Base-by-base conservation (phyloP, 1,140 invertebrate genomes). In the Zaprionus kolodkinae region DNA sequence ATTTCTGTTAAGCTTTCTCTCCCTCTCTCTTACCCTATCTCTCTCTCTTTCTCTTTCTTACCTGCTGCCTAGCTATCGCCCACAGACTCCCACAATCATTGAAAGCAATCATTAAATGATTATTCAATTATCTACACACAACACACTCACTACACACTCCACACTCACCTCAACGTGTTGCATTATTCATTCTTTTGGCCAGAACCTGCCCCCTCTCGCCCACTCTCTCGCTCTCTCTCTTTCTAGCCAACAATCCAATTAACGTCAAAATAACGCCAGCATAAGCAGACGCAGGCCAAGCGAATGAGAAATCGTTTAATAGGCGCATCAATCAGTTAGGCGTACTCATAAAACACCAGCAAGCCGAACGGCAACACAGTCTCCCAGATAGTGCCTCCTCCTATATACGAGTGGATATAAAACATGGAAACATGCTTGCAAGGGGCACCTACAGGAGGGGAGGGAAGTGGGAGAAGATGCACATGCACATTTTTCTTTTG, bases 241-340 rank as follows among this genome's bases (percentile, higher is more conserved):
- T 45, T 65, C 55, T 56, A 59, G 60, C 72, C 40, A 64, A 72
- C 68, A 79, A 79, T 82, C 72, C 75, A 87, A 87, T 88, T 79
- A 87, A 77, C 83, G 84, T 87, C 83, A 87, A 82, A 86, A 79
- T 76, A 82, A 72, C 72, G 81, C 67, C 59, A 52, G 35, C 57
- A 62, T 27, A 62, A 38, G 64, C 35, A 38, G 13, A 40, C 17
- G 57, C 38, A 61, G 61, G 40, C 40, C 48, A 48, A 79, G 63
- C 60, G 67, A 67, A 70, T 81, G 67, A 78, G 62, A 76, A 88
- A 75, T 80, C 80, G 77, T 80, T 79, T 89, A 89, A 89, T 81
- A 89, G 85, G 71, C 81, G 72, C 85, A 88, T 88, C 85, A 88
- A 88, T 88, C 81, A 85, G 85, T 56, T 73, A 57, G 78, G 69